Conservation (phyloP, 2,888 invertebrate genomes). For the Panopea generosa region DNA sequence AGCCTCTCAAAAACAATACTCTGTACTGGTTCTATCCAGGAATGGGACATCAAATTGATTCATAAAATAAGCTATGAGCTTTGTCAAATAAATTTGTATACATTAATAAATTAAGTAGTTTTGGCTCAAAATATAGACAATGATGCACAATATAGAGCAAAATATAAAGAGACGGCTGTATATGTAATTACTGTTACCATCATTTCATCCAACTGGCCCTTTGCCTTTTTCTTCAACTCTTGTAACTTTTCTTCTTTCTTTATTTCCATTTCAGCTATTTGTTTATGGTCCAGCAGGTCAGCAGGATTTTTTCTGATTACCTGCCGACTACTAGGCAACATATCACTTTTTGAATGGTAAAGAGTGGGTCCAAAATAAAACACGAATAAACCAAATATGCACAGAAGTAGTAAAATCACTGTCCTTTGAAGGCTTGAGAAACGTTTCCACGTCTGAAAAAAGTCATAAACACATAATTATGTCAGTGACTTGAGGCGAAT, state of each 20-base stretch:
- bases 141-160: no score
- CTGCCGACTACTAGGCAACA: constrained; percentile 19
- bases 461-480: background rate
- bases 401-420: constrained; percentile 72
- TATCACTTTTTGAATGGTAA: constrained; percentile 33
- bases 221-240: constrained; percentile 63
- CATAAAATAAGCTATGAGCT: no score
- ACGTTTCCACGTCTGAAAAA: constrained; percentile 81
- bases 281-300: constrained; percentile 35
- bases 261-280: constrained; percentile 44
- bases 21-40: no score
- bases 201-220: constrained; percentile 58
- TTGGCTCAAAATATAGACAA: no score
- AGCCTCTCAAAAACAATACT: no score
- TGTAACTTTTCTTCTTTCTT: constrained; percentile 56
- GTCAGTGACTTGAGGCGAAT: no score
- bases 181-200: constrained; percentile 52
- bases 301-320: constrained; percentile 22
- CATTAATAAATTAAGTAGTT: no score
- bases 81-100: no score
- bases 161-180: no score
- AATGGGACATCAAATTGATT: no score
- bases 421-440: constrained; percentile 82
- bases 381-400: constrained; percentile 72
- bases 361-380: constrained; percentile 76